Evolutionary conservation across 2,888 invertebrate genomes (phyloP), one percentile per base, ranked within the genome.

Genomic region (Augochlorella aurata): DNA sequence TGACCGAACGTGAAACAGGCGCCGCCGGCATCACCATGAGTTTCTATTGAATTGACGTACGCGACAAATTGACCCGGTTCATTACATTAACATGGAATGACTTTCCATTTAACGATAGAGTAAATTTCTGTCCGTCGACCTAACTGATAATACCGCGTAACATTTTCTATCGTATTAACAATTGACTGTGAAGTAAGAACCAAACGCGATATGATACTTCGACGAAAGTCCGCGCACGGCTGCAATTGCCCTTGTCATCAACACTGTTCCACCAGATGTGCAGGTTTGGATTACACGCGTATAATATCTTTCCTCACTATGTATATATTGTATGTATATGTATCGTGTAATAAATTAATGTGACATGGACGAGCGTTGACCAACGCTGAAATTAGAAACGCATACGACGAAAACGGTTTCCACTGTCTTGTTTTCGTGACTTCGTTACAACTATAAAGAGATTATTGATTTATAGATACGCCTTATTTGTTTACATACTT

Each of bases 211-310:
- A 92, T 91, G 91, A 91, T 91, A 68, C 87, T 90, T 67, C 90
- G 90, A 63, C 87, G 90, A 80, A 92, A 92, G 76, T 91, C 92
- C 14, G 68, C 68, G 45, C 92, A 92, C 77, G 88, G 87, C 83
- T 93, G 93, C 88, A 93, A 93, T 82, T 93, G 93, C 83, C 93
- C 93, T 54, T 93, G 93, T 80, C 93, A 93, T 89, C 92, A 91
- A 63, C 93, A 93, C 76, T 93, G 93, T 80, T 90, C 93, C 10
- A 93, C 93, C n/a, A 92, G 89, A 89, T 93, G 92, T 88, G 79
- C 91, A 92, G 93, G 93, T 92, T 91, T 87, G 90, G 86, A 16
- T 73, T 67, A 67, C 61, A 65, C 45, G 52, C 24, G 49, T 52
- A 67, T 47, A 66, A 66, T 58, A 21, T 58, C 54, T 21, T 54